Evolutionary conservation across 2,888 invertebrate species (phyloP).

Genomic region (Caenorhabditis sp.): DNA sequence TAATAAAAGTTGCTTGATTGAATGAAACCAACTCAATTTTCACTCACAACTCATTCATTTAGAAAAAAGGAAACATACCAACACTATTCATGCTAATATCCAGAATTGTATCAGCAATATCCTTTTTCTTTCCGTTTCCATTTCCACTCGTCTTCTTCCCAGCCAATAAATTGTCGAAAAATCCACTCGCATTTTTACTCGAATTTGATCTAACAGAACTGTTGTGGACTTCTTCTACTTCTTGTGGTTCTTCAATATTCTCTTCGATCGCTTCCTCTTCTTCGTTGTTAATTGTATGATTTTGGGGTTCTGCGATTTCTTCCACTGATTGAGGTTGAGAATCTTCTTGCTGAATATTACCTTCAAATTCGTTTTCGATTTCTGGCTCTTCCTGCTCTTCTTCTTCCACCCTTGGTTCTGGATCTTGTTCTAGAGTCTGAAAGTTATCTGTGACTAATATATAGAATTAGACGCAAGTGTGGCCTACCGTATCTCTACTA

Average conservation of each 20-base stretch:
- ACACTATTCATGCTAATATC: too few species aligned
- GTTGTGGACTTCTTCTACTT: not conserved
- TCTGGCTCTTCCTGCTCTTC: not conserved
- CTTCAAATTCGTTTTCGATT: not conserved
- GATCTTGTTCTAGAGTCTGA: not conserved
- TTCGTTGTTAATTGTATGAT: not conserved
- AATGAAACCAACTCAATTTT: too few species aligned
- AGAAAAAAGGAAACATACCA: too few species aligned
- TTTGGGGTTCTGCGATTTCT: too few species aligned
- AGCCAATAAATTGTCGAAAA: conserved; percentile 35
- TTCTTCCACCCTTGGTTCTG: not conserved
- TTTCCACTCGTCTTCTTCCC: conserved; percentile 22
- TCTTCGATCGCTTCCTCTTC: not conserved
- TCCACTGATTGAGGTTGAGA: too few species aligned
- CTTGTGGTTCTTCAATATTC: too few species aligned
- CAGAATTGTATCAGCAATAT: too few species aligned
- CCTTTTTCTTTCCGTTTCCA: not conserved
- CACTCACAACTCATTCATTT: too few species aligned
- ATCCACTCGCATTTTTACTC: not conserved
- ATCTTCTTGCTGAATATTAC: not conserved
- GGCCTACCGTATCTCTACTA: not conserved
- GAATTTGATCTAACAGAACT: not conserved
- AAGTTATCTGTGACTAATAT: not conserved
- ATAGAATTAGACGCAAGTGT: too few species aligned
- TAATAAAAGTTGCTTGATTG: too few species aligned